phyloP scores from a whole-genome alignment of 2,888 invertebrate genomes.

The Flabesymbios commensalis region DNA sequence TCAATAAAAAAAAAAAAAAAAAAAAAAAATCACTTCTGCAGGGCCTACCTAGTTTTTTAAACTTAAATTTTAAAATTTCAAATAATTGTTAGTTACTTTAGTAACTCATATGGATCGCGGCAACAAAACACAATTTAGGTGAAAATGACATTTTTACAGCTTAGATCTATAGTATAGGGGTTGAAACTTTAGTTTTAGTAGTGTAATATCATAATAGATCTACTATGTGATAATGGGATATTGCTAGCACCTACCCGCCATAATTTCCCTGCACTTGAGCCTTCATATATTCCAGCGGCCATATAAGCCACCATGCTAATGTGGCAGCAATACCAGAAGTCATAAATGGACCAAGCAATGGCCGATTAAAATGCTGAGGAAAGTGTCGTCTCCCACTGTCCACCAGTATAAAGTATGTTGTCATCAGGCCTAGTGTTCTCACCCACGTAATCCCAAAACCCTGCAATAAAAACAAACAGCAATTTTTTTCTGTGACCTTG shows the following conservation, averaged over 20 bases:
- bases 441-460: slow-evolving; percentile 57
- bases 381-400: slow-evolving; percentile 54
- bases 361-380: slow-evolving; percentile 50
- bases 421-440: slow-evolving; percentile 54
- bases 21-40: no score
- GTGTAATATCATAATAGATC: no score
- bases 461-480: slow-evolving; percentile 32
- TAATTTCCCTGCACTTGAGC: slow-evolving; percentile 57
- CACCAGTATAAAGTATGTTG: slow-evolving; percentile 55
- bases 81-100: no score
- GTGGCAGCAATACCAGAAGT: slow-evolving; percentile 56
- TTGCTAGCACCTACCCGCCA: slow-evolving; percentile 51
- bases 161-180: no score
- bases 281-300: slow-evolving; percentile 60
- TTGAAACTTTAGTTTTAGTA: no score
- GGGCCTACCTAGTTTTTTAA: no score
- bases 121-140: no score
- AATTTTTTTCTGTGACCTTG: background rate
- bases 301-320: slow-evolving; percentile 58
- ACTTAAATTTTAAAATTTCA: no score
- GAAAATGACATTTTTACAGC: no score
- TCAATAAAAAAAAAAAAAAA: no score
- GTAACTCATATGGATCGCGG: no score
- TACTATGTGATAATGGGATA: no score
- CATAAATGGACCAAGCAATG: slow-evolving; percentile 55